Evolutionary conservation across 2,797 vertebrate species (phyloP).

Genomic region (Euphonia xanthogaster): DNA sequence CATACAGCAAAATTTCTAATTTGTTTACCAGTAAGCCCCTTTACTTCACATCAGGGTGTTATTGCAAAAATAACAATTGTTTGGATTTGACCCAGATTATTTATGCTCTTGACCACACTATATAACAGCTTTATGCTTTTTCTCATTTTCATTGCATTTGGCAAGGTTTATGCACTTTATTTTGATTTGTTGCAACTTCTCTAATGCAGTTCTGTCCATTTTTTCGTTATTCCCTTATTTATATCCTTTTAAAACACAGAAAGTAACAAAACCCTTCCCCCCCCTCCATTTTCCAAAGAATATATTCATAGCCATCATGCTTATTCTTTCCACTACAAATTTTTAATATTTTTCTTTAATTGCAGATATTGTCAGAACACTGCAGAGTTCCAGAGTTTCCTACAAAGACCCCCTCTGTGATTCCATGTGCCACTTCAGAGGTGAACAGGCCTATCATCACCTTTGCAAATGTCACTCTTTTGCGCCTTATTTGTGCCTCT

Average conservation of each 20-base stretch:
- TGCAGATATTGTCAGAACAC: background rate
- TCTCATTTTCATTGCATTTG: background rate
- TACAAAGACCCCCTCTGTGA: background rate
- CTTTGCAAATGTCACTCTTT: background rate
- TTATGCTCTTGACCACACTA: background rate
- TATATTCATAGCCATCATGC: background rate
- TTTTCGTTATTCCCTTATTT: background rate
- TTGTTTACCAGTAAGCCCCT: rapidly evolving
- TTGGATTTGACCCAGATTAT: background rate
- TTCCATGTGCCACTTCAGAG: background rate
- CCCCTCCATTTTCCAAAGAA: background rate
- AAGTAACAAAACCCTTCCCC: rapidly evolving
- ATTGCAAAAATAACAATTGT: background rate
- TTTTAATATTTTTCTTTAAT: background rate
- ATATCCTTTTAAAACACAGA: background rate
- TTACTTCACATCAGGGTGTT: background rate
- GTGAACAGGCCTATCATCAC: background rate
- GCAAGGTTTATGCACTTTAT: background rate
- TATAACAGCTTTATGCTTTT: background rate
- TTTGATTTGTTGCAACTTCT: background rate
- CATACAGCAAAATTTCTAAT: background rate
- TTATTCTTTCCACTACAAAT: background rate
- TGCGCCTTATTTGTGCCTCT: background rate
- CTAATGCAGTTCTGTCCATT: background rate
- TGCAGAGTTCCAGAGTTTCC: background rate